Conservation (phyloP, 1,140 invertebrate species). For the Sarcophaga peregrina region DNA sequence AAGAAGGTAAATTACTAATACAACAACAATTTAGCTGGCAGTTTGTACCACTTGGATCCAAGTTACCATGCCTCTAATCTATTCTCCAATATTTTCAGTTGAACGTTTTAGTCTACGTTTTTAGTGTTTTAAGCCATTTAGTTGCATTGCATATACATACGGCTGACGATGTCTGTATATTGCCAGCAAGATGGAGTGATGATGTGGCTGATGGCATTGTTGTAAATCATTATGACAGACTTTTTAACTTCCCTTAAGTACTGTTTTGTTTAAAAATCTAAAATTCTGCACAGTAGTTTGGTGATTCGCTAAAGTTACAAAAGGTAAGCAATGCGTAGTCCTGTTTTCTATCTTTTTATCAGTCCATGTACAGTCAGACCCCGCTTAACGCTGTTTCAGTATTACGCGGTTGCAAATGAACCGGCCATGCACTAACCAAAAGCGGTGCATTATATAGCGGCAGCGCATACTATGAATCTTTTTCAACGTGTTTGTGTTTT, state of each 20-base stretch:
- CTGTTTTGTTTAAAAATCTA: not conserved
- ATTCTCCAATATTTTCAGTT: too few relatives aligned
- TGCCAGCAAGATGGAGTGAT: not conserved
- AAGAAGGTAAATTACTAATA: conserved; percentile 38
- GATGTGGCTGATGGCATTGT: not conserved
- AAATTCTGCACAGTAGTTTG: not conserved
- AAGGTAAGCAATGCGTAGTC: too few relatives aligned
- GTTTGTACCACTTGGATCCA: conserved; percentile 13
- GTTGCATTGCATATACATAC: not conserved
- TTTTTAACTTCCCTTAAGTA: not conserved
- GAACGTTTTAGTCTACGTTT: not conserved
- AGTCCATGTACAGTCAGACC: too few relatives aligned
- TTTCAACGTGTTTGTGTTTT: too few relatives aligned
- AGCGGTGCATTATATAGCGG: too few relatives aligned
- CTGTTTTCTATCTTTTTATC: too few relatives aligned
- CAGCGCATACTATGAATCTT: too few relatives aligned
- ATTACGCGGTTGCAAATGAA: too few relatives aligned
- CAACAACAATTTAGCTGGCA: conserved; percentile 8
- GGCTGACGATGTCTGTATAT: not conserved
- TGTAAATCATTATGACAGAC: conserved; percentile 14
- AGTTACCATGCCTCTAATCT: not conserved
- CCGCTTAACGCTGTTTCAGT: too few relatives aligned
- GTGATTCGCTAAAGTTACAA: too few relatives aligned
- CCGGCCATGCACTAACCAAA: too few relatives aligned
- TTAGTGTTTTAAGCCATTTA: not conserved